Evolutionary conservation across 1,140 invertebrate species (phyloP), one percentile per base, ranked within the genome.

Genomic region (Caenorhabditis latens): DNA sequence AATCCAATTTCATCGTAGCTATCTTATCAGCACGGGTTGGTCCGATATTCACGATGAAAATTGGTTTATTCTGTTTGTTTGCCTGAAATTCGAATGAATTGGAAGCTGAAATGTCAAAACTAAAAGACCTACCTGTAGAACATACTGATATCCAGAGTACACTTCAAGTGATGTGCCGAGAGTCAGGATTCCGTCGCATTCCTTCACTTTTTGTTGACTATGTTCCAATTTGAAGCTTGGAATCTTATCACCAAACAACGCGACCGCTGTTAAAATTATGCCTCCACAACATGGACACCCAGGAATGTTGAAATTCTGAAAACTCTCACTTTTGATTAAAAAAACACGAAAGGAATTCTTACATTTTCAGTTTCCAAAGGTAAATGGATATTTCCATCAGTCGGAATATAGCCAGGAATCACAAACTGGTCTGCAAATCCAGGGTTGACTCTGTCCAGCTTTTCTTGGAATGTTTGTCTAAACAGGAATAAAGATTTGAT

Each of bases 171-270:
- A 97, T n/a, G 96, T 96, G n/a, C 97, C 97, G 40, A 98, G 93
- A 1, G 98, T 95, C 55, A 98, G 93, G 3, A 98, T 89, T 24
- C 95, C 95, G 93, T 97, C 95, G 90, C 95, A 95, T 83, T 94
- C 91, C 13, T 94, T 93, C 1, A 98, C 94, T 93, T 95, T 94
- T 55, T 93, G 82, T 85, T 94, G 95, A 5, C 98, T 95, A 86
- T 93, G 91, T 40, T 96, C 93, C 2, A 98, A 95, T 88, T 95
- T 94, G 0, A 91, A 24, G 89, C 93, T 95, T 4, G 95, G 95
- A 16, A 99, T 96, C 94, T 96, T 98, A 90, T 98, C 97, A 4
- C 97, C 97, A 94, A 99, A 99, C 93, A 99, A 99, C 1, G 97
- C 95, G 86, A 98, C 96, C 90, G 97, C 95, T 0, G 97, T 97